These are phyloP conservation scores for Bubo blakistoni DNA, from an alignment of 2,113 vertebrate genomes.

Conservation along the genomic window DNA sequence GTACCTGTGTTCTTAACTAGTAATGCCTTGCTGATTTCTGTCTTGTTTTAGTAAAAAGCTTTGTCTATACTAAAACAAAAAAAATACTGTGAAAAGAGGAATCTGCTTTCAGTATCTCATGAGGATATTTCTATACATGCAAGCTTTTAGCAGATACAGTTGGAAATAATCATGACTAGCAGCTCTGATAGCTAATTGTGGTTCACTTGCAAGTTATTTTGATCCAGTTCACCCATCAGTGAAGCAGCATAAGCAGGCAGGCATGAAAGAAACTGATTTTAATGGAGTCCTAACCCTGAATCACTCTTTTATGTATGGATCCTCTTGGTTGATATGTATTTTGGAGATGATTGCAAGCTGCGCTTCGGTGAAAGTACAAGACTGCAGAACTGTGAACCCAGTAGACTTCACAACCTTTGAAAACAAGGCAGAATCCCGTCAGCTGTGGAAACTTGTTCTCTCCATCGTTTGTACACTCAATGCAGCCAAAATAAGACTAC, in stretches of 20 bases:
- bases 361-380: fast-evolving
- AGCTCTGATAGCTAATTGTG: neutral
- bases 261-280: neutral
- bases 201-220: neutral
- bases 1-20: too few species aligned
- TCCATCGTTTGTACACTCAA: neutral
- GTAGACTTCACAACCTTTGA: neutral
- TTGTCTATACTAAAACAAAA: neutral
- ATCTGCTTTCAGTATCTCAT: fast-evolving
- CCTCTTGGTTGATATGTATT: fast-evolving
- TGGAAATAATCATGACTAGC: neutral
- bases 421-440: neutral
- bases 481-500: neutral
- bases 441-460: neutral
- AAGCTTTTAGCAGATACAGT: neutral
- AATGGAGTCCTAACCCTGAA: neutral
- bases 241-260: neutral
- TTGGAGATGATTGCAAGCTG: neutral
- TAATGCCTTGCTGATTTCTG: neutral
- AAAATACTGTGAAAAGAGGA: neutral
- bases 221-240: neutral
- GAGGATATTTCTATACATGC: neutral
- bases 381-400: neutral
- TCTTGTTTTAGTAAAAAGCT: neutral
- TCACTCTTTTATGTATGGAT: neutral